A percentile compares a stretch with the other conserved stretches of the same genome.
phyloP scores from a whole-genome alignment of 2,888 invertebrate species.

The Watsonalla binaria region DNA sequence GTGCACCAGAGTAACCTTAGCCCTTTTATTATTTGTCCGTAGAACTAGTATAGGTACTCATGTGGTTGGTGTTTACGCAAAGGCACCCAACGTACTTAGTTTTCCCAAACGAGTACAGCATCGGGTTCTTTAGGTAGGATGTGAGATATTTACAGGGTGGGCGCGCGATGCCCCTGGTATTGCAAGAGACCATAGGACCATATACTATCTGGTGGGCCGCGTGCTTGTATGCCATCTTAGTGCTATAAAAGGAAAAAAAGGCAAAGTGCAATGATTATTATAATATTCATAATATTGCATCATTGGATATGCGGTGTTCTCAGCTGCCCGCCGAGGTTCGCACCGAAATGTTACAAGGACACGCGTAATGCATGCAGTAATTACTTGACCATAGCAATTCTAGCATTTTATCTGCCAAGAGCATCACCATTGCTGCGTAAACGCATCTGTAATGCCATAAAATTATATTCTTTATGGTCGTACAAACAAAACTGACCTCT shows the following conservation, averaged over 20 bases:
- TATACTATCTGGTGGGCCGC: no score
- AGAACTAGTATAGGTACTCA: no score
- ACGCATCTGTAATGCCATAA: neutral
- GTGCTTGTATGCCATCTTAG: no score
- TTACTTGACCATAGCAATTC: slow-evolving; percentile 19
- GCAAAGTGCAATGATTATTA: slow-evolving; percentile 23
- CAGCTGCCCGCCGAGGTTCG: slow-evolving; percentile 24
- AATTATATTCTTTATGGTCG: neutral
- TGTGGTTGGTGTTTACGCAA: no score
- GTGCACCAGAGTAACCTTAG: no score
- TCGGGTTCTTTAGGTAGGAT: no score
- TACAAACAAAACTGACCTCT: neutral
- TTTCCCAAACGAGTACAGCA: no score
- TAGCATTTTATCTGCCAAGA: slow-evolving; percentile 27
- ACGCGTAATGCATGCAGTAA: slow-evolving; percentile 35
- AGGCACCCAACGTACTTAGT: no score
- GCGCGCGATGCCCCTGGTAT: no score
- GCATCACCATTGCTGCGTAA: slow-evolving; percentile 9
- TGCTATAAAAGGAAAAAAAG: neutral
- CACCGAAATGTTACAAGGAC: slow-evolving; percentile 54
- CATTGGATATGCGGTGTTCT: slow-evolving; percentile 26
- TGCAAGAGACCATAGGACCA: no score
- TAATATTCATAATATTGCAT: slow-evolving; percentile 23
- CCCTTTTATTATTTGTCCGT: neutral
- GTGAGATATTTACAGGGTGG: no score